Base-by-base conservation (phyloP, 92 coral and sea anemone genomes). In the Blastomussa wellsi region DNA sequence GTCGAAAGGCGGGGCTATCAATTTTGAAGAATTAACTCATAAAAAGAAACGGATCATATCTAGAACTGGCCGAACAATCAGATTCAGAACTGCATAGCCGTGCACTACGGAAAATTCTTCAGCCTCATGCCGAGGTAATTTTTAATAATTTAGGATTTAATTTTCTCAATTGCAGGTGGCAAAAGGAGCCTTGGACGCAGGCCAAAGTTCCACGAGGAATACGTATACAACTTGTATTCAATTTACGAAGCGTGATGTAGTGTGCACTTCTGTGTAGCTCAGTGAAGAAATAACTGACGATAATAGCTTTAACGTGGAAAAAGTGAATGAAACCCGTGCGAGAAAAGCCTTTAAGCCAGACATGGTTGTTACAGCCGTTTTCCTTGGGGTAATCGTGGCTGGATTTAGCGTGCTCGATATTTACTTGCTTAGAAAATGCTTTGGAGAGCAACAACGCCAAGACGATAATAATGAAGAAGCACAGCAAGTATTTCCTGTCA, bases 321-420 rank as follows among this genome's bases (percentile, higher is more conserved):
- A 62, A 26, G 68, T 70, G 41, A 16, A 70, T 70, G 75, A 33
- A 70, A 70, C 44, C 26, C 75, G 13, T 1, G 35, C 79, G 59
- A 47, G 26, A 35, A 33, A n/a, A 42, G 11, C 19, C 35, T 55
- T 24, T 15, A 3, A 69, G 31, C 42, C 57, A 15, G 49, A n/a
- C 32, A 79, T 94, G 92, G 95, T 93, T 47, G 79, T 94, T 5
- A 67, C 91, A 57, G 98, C 87, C 48, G 89, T 92, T 55, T 44
- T 94, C 48, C 90, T 92, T 38, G 95, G 98, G 7, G 92, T 92
- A 39, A 55, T 94, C 74, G 91, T 94, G 12, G 90, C 92, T 41
- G 95, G 98, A 15, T 71, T 94, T 29, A 88, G 89, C 9, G 73
- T 91, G 16, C 74, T 92, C 59, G 95, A 94, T 68, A 91, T 90